Conservation (phyloP, 2,888 invertebrate species). For the Zhuqinia jingwanae region DNA sequence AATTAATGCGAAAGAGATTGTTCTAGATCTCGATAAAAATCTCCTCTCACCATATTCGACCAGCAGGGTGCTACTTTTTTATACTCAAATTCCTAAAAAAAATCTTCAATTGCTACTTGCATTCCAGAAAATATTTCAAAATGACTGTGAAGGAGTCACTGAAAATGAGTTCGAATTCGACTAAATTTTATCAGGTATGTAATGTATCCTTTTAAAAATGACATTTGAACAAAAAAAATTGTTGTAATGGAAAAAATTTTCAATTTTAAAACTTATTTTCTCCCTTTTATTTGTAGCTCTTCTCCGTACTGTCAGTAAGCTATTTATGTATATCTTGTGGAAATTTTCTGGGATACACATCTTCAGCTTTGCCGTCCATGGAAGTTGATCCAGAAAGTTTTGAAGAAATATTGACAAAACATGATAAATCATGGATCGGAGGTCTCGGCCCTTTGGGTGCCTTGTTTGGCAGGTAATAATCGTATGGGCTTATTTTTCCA, state of each 20-base stretch:
- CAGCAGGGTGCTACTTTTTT: neutral
- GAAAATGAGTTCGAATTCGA: conserved; percentile 46
- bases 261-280: too few relatives aligned
- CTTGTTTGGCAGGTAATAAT: too few relatives aligned
- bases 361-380: conserved; percentile 76
- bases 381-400: conserved; percentile 61
- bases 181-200: conserved; percentile 65
- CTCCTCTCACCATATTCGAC: neutral
- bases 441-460: conserved; percentile 19
- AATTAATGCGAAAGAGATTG: neutral
- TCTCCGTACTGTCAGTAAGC: conserved; percentile 69
- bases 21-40: neutral
- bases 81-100: neutral
- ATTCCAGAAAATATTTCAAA: conserved; percentile 17
- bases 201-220: neutral
- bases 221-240: too few relatives aligned
- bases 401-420: conserved; percentile 62
- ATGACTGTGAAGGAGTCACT: conserved; percentile 48
- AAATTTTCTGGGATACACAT: conserved; percentile 76
- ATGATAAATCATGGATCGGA: conserved; percentile 78
- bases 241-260: neutral
- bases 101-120: neutral
- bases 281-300: conserved; percentile 66
- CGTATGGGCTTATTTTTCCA: too few relatives aligned
- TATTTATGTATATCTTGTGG: conserved; percentile 76